Evolutionary conservation across 2,113 vertebrate species (phyloP).

Genomic region (Petromus typicus): DNA sequence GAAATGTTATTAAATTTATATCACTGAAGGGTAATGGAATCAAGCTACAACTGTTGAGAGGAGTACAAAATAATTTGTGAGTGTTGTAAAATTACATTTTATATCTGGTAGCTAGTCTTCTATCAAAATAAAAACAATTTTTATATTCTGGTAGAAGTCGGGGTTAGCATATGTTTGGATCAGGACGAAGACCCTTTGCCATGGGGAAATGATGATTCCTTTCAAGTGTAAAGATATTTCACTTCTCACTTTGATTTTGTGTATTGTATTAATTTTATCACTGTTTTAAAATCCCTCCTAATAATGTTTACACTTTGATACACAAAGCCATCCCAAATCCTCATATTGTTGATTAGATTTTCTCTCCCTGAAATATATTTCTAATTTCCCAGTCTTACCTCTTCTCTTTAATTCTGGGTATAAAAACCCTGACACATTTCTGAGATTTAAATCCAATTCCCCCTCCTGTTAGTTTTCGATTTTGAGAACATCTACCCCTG

Average conservation of each 20-base stretch:
- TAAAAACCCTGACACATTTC: background rate
- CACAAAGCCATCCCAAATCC: background rate
- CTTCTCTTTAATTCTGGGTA: background rate
- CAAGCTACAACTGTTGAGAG: background rate
- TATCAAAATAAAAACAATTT: background rate
- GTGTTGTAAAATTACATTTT: background rate
- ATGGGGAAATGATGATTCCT: background rate
- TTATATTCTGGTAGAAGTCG: background rate
- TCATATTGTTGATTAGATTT: background rate
- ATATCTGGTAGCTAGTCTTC: background rate
- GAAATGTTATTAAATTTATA: background rate
- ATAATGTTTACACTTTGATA: background rate
- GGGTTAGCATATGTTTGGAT: background rate
- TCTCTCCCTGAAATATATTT: background rate
- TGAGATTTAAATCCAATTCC: background rate
- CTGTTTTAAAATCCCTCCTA: background rate
- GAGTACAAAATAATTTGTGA: background rate
- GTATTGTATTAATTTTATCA: background rate
- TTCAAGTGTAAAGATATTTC: background rate
- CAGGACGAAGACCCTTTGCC: background rate
- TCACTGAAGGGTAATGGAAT: background rate
- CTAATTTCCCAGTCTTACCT: background rate
- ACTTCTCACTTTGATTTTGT: background rate
- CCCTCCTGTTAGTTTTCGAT: background rate
- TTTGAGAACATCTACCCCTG: background rate